phyloP scores from a whole-genome alignment of 1,140 invertebrate species.

The Diabrotica virgifera region DNA sequence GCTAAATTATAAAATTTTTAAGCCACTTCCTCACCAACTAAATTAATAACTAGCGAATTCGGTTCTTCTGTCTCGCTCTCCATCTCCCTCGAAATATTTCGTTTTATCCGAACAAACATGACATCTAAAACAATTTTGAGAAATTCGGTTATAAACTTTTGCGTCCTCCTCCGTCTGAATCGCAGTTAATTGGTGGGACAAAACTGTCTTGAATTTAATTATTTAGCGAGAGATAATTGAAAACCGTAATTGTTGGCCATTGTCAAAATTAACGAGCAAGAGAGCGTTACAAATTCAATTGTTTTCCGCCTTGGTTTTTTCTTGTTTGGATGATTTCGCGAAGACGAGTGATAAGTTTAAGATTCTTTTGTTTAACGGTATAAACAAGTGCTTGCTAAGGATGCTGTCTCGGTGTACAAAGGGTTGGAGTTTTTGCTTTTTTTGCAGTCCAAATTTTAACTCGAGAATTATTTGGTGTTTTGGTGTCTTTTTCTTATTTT shows the following conservation, averaged over 20 bases:
- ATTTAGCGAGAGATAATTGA: conserved; percentile 2
- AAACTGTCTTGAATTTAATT: conserved; percentile 3
- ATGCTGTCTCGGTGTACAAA: too few relatives aligned
- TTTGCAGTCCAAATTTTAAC: too few relatives aligned
- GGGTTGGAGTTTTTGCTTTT: too few relatives aligned
- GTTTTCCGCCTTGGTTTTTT: background rate
- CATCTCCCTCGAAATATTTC: background rate
- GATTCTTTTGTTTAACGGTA: background rate
- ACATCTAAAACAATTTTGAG: conserved; percentile 3
- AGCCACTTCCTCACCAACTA: too few relatives aligned
- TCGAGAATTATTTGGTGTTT: too few relatives aligned
- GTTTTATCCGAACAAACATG: background rate
- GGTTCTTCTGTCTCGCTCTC: too few relatives aligned
- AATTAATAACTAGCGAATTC: too few relatives aligned
- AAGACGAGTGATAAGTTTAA: background rate
- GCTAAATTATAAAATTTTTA: too few relatives aligned
- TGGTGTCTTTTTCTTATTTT: too few relatives aligned
- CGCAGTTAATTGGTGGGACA: conserved; percentile 1
- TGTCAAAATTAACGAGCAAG: conserved; percentile 2
- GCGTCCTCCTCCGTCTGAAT: background rate
- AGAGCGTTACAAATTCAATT: conserved; percentile 2
- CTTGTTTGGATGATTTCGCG: background rate
- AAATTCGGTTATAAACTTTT: conserved; percentile 3
- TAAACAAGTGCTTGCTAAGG: background rate
- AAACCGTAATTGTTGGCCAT: background rate